Base-by-base conservation (phyloP, 2,888 invertebrate genomes). In the Unio delphinus region DNA sequence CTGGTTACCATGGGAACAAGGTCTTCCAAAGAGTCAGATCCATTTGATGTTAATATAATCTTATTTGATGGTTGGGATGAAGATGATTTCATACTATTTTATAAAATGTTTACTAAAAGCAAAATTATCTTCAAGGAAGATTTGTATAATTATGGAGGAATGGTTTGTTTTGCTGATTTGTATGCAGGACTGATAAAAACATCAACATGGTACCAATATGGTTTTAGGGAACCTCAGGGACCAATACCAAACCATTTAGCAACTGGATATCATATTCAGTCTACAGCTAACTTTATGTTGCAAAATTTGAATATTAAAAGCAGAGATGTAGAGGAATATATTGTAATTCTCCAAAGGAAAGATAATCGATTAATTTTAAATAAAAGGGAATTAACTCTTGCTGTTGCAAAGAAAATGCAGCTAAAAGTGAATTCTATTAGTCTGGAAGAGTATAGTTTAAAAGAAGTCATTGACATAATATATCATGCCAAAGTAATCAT, bases 171-270 rank as follows among this genome's bases (percentile, higher is more conserved):
- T 79, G 67, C 80, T 56, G 84, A 89, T 68, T 80, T 84, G 4
- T 78, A 82, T 69, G 82, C 90, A 11, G 92, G 92, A n/a, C 70
- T 92, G 17, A 82, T 85, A 18, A 86, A 85, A 71, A 73, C 82
- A 34, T 90, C 90, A 28, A 75, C 86, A 4, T 92, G 91, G 91
- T 92, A 91, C 82, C 90, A 92, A 64, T 92, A 92, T 86, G 92
- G 92, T 4, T 92, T 91, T 81, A 79, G 78, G 45, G 71, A 80
- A 65, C 90, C 89, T 2, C 91, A 92, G 78, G 90, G 90, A 34
- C 90, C 91, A 4, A 54, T 90, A 56, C 68, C 72, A 17, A 68
- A 72, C 61, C 57, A 58, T 11, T 54, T 75, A 69, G 77, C 86
- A 6, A 81, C 82, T 6, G 70, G 79, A 18, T 54, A 66, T 20